phyloP scores from a whole-genome alignment of 2,113 vertebrate species.

The Gymnarchus niloticus region DNA sequence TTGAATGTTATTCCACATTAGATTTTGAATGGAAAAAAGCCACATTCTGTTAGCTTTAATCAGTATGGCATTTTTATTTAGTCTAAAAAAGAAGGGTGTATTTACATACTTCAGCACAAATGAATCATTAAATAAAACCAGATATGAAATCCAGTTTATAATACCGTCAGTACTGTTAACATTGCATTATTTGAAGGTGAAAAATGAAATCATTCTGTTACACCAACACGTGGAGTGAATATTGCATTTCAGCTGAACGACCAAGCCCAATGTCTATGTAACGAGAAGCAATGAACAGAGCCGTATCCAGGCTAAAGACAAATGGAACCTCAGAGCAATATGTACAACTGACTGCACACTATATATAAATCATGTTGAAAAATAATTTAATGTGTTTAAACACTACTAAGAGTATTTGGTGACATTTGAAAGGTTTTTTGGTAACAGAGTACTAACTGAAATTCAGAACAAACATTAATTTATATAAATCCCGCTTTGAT shows the following conservation, averaged over 20 bases:
- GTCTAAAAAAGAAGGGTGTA: conserved; percentile 48
- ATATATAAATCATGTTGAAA: conserved; percentile 6
- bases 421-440: conserved; percentile 1
- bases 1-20: background rate
- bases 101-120: conserved; percentile 57
- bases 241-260: conserved; percentile 23
- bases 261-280: conserved; percentile 12
- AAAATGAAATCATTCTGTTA: conserved; percentile 31
- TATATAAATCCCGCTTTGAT: conserved; percentile 18
- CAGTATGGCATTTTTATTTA: conserved; percentile 53
- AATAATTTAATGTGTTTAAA: conserved; percentile 16
- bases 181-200: conserved; percentile 35
- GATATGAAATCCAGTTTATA: conserved; percentile 42
- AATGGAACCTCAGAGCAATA: conserved; percentile 4
- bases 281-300: background rate
- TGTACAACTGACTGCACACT: conserved; percentile 3
- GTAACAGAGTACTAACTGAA: conserved; percentile 11
- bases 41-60: conserved; percentile 24
- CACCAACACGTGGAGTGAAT: conserved; percentile 30
- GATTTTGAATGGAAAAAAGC: background rate
- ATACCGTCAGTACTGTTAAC: conserved; percentile 49
- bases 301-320: background rate
- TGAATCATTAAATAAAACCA: conserved; percentile 45
- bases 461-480: conserved; percentile 2
- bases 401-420: background rate